Evolutionary conservation across 2,888 invertebrate species (phyloP).

Genomic region (Melitaea athalia): DNA sequence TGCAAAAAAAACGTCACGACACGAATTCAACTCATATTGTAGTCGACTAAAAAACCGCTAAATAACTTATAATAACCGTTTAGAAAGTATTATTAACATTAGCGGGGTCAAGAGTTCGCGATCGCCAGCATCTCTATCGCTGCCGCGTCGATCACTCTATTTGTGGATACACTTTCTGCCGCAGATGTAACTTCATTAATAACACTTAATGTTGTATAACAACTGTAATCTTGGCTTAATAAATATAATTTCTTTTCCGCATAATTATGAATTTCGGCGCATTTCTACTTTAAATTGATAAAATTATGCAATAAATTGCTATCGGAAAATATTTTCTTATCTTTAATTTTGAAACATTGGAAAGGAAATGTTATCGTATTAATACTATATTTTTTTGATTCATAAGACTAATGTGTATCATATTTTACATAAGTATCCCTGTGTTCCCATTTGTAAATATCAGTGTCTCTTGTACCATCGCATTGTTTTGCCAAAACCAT

Average conservation of each 20-base stretch:
- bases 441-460: background rate
- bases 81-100: conserved; percentile 67
- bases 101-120: conserved; percentile 49
- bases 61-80: conserved; percentile 58
- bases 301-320: background rate
- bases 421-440: background rate
- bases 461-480: conserved; percentile 5
- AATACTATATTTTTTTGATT: no score
- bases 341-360: background rate
- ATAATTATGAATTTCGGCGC: background rate
- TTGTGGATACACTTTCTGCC: conserved; percentile 2
- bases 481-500: conserved; percentile 40
- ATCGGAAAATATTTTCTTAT: background rate
- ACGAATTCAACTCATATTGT: conserved; percentile 48
- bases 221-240: background rate
- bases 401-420: background rate
- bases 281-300: background rate
- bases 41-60: conserved; percentile 41
- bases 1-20: conserved; percentile 57
- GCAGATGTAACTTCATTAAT: conserved; percentile 7
- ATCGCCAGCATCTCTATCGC: conserved; percentile 14
- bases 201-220: conserved; percentile 7
- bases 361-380: background rate
- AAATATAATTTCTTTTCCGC: background rate
- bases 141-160: conserved; percentile 27